These are phyloP conservation scores for Philaenus spumarius DNA, from an alignment of 1,140 invertebrate genomes.

Conservation along the genomic window DNA sequence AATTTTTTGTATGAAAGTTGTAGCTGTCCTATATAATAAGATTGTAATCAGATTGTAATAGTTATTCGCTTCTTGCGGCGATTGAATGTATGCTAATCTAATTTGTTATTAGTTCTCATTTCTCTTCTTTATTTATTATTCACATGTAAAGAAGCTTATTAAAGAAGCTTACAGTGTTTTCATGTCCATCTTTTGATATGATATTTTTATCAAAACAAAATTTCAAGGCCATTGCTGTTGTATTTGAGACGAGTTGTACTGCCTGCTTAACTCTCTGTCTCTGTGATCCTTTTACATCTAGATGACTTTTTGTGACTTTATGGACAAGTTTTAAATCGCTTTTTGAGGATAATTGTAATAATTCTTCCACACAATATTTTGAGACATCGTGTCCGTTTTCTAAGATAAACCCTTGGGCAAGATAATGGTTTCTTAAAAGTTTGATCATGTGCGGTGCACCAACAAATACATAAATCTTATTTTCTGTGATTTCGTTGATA, in stretches of 20 bases:
- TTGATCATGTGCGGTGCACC: constrained; percentile 27
- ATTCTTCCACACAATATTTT: neutral
- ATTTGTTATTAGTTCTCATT: too few relatives aligned
- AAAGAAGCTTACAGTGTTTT: neutral
- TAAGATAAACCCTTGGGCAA: constrained; percentile 19
- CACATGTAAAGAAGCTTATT: too few relatives aligned
- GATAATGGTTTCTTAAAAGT: constrained; percentile 27
- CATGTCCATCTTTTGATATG: neutral
- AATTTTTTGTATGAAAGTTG: too few relatives aligned
- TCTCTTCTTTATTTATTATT: too few relatives aligned
- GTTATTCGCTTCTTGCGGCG: too few relatives aligned
- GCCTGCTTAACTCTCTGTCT: constrained; percentile 8
- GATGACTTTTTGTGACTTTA: neutral
- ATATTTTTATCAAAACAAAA: neutral
- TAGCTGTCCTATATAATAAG: too few relatives aligned
- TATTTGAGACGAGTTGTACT: constrained; percentile 7
- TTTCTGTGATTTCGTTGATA: neutral
- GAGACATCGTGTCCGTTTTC: neutral
- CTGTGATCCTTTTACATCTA: neutral
- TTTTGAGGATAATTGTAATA: neutral
- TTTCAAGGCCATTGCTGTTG: neutral
- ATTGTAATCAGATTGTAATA: too few relatives aligned
- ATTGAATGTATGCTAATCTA: too few relatives aligned
- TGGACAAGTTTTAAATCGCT: constrained; percentile 4
- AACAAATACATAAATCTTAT: constrained; percentile 28